Conservation (phyloP, 2,888 invertebrate genomes). For the Pollenia angustigena region DNA sequence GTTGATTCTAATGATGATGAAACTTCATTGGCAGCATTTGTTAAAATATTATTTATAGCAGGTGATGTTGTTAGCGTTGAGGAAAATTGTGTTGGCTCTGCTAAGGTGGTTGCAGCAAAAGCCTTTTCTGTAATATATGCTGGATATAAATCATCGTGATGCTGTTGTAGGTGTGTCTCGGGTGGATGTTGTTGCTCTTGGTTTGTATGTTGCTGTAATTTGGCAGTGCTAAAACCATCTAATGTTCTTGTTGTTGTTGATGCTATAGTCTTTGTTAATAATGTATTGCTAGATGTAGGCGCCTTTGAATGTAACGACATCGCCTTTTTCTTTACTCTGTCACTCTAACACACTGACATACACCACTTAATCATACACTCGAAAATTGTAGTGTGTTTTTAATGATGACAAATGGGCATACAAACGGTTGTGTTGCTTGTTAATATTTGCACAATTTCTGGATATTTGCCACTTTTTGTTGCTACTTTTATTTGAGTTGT, state of each 20-base stretch:
- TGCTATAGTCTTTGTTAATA: constrained; percentile 52
- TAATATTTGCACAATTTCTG: constrained; percentile 1
- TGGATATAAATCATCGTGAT: constrained; percentile 59
- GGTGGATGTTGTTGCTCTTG: constrained; percentile 27
- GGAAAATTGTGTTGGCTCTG: constrained; percentile 43
- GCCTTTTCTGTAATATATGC: constrained; percentile 68
- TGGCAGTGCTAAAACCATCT: constrained; percentile 69
- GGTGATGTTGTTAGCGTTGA: constrained; percentile 51
- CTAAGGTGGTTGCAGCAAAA: constrained; percentile 60
- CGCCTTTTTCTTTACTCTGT: constrained; percentile 32
- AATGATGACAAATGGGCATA: constrained; percentile 31
- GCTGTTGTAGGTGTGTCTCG: constrained; percentile 11
- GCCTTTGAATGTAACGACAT: constrained; percentile 64
- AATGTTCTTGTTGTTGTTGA: constrained; percentile 63
- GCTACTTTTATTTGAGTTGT: not conserved
- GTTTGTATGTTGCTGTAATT: constrained; percentile 33
- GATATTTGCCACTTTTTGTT: not conserved
- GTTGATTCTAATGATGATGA: constrained; percentile 27
- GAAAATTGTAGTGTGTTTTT: constrained; percentile 30
- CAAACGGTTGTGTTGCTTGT: not conserved
- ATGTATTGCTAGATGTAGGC: constrained; percentile 48
- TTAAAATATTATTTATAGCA: constrained; percentile 68
- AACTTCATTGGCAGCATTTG: constrained; percentile 66
- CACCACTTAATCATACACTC: constrained; percentile 42
- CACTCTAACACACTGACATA: not conserved